These are phyloP conservation scores for Stegophylla sp. DNA, from an alignment of 2,888 invertebrate genomes.

Conservation along the genomic window DNA sequence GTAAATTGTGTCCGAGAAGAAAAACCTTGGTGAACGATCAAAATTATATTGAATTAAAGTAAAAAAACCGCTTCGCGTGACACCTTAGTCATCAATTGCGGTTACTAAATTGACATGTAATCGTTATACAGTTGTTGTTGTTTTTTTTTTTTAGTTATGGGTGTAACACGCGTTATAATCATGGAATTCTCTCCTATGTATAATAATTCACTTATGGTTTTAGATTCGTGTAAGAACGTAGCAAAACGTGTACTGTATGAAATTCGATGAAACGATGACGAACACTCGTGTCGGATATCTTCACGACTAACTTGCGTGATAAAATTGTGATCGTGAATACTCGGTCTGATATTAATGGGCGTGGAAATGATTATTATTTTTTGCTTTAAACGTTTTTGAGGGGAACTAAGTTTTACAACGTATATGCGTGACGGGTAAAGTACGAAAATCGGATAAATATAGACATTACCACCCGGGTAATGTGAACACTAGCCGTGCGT, in stretches of 20 bases:
- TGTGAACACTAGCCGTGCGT: too few relatives aligned
- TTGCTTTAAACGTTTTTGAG: too few relatives aligned
- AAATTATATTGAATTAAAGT: conserved; percentile 7
- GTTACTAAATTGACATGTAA: conserved; percentile 9
- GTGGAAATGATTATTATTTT: too few relatives aligned
- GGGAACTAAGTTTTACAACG: too few relatives aligned
- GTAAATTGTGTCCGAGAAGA: not conserved
- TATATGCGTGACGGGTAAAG: too few relatives aligned
- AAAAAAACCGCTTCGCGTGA: conserved; percentile 12
- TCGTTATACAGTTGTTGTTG: not conserved
- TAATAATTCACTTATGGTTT: not conserved
- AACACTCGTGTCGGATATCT: too few relatives aligned
- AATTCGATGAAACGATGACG: not conserved
- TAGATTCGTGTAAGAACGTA: not conserved
- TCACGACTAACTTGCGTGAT: too few relatives aligned
- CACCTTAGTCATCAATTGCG: not conserved
- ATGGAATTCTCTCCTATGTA: not conserved
- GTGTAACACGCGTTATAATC: conserved; percentile 15
- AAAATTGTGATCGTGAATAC: too few relatives aligned
- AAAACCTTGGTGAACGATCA: conserved; percentile 8
- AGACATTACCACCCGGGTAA: too few relatives aligned
- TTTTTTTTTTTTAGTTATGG: not conserved
- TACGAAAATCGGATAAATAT: too few relatives aligned
- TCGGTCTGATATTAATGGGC: too few relatives aligned
- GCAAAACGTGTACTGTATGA: too few relatives aligned